Percentiles rank a stretch among this genome's conserved stretches.
phyloP scores from a whole-genome alignment of 2,797 vertebrate genomes.

The Enteromius unitaeniatus region DNA sequence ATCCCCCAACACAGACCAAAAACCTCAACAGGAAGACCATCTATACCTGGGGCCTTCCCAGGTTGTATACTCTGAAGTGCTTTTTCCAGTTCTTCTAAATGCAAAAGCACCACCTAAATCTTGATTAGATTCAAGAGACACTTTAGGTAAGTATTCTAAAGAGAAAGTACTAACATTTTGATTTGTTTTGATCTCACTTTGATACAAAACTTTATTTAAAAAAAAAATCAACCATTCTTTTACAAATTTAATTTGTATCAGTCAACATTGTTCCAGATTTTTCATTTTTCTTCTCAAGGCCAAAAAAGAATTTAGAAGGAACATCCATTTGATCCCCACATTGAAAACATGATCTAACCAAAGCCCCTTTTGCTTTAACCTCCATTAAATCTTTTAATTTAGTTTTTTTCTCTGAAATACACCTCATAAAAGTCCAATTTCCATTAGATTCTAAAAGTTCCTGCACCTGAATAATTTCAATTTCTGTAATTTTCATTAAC shows the following conservation, averaged over 20 bases:
- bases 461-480: conserved; percentile 14
- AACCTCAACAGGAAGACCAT: no score
- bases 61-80: no score
- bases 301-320: neutral
- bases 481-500: neutral
- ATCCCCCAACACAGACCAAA: neutral
- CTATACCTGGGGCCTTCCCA: no score
- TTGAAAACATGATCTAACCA: neutral
- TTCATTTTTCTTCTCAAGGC: neutral
- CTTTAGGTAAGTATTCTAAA: no score
- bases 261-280: neutral
- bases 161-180: no score
- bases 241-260: neutral
- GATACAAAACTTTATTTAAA: neutral
- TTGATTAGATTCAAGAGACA: no score
- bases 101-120: no score
- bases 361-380: neutral
- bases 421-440: neutral
- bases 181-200: neutral
- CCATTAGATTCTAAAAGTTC: neutral
- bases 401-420: neutral
- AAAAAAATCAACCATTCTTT: neutral
- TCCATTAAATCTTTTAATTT: neutral
- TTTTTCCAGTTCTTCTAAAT: no score
- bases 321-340: neutral